Percentiles rank a stretch among this genome's conserved stretches.
Conservation (phyloP, 2,797 vertebrate genomes). For the Manis pentadactyla region DNA sequence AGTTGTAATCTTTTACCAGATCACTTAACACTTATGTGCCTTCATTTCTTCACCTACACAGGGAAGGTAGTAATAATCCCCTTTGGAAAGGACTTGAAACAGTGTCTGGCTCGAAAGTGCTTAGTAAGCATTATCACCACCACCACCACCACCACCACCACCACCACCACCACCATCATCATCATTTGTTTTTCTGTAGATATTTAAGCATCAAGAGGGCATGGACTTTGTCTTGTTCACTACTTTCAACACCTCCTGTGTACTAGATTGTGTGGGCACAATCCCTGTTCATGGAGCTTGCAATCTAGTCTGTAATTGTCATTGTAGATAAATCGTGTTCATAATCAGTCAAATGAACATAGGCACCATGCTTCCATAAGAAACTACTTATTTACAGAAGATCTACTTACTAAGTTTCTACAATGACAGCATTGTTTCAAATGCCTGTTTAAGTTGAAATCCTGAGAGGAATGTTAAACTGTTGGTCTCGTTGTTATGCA, state of each 20-base stretch:
- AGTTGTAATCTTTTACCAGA: neutral
- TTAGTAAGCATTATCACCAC: neutral
- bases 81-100: conserved; percentile 44
- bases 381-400: conserved; percentile 43
- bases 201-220: neutral
- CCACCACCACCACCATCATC: neutral
- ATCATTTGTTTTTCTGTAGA: conserved; percentile 23
- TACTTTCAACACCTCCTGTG: neutral
- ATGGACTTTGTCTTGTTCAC: conserved; percentile 6
- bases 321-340: conserved; percentile 11
- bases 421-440: neutral
- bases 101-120: neutral
- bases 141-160: neutral
- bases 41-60: conserved; percentile 47
- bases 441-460: conserved; percentile 34
- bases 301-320: neutral
- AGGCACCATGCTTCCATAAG: neutral
- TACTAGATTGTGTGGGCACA: conserved; percentile 8
- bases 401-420: conserved; percentile 7
- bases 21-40: conserved; percentile 29
- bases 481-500: neutral
- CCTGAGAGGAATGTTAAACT: neutral
- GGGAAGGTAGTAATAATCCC: neutral
- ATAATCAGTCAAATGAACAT: neutral
- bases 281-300: neutral